Percentiles rank a stretch among this genome's conserved stretches.
Evolutionary conservation across 2,113 vertebrate species (phyloP).

Genomic region (Sinocyclocheilus anophthalmus): DNA sequence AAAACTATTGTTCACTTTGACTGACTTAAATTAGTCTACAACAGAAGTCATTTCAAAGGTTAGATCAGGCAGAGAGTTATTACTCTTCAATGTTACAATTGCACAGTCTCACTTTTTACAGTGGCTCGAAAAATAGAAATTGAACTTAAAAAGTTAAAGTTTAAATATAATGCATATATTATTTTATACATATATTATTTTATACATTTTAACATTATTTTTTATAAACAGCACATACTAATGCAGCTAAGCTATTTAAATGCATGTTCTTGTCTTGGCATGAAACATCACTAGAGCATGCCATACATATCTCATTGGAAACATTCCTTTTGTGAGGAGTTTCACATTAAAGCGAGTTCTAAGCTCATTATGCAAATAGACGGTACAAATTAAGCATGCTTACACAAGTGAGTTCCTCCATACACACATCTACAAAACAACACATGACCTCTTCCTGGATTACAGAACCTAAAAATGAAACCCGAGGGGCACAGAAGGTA

Average conservation of each 20-base stretch:
- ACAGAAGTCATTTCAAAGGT: background rate
- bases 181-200: background rate
- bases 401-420: too few species aligned
- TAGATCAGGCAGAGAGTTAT: background rate
- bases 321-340: background rate
- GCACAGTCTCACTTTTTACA: background rate
- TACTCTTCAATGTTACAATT: background rate
- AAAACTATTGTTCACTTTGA: background rate
- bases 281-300: background rate
- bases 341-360: background rate
- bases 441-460: too few species aligned
- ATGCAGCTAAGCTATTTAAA: background rate
- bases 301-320: background rate
- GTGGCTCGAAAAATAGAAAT: background rate
- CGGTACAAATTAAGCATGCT: background rate
- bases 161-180: background rate
- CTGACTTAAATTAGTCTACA: background rate
- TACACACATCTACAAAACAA: too few species aligned
- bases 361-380: slow-evolving; percentile 20
- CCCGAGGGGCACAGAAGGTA: too few species aligned
- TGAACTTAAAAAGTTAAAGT: background rate
- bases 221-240: background rate
- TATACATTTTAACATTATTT: background rate
- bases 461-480: too few species aligned
- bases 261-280: background rate